phyloP scores from a whole-genome alignment of 2,113 vertebrate genomes.

The Chloropsis cyanopogon region DNA sequence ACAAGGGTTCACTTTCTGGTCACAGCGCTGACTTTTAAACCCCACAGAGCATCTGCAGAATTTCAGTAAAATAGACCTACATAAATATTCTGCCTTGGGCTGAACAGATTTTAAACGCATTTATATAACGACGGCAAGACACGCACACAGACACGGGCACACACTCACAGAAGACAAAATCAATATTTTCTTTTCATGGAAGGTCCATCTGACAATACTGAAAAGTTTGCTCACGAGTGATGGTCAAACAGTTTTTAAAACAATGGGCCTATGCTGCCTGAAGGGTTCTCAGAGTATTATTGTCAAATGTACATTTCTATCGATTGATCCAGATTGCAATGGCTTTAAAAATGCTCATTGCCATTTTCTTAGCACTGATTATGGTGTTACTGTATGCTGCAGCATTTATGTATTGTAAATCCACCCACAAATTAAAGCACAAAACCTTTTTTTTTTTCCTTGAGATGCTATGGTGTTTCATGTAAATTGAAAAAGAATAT shows the following conservation, averaged over 20 bases:
- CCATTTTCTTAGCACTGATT: not conserved
- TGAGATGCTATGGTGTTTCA: slow-evolving; percentile 8
- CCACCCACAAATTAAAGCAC: not conserved
- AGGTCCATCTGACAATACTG: not conserved
- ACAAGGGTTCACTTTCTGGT: slow-evolving; percentile 99
- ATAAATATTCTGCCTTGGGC: slow-evolving; percentile 75
- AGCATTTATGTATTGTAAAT: not conserved
- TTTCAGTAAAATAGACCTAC: slow-evolving; percentile 88
- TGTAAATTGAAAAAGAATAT: not conserved
- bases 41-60: slow-evolving; percentile 99
- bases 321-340: not conserved
- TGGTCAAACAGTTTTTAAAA: not conserved
- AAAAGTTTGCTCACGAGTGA: not conserved
- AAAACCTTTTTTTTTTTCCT: not conserved
- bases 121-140: slow-evolving; percentile 47
- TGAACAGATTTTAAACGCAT: slow-evolving; percentile 64
- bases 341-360: not conserved
- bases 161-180: not conserved
- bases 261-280: not conserved
- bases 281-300: not conserved
- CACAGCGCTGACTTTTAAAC: slow-evolving; percentile 99
- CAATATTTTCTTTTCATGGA: not conserved
- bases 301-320: not conserved
- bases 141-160: not conserved
- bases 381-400: not conserved